A percentile compares a stretch with the other conserved stretches of the same genome.
These are phyloP conservation scores for Sinocyclocheilus maitianheensis DNA, from an alignment of 2,113 vertebrate species.

Conservation along the genomic window DNA sequence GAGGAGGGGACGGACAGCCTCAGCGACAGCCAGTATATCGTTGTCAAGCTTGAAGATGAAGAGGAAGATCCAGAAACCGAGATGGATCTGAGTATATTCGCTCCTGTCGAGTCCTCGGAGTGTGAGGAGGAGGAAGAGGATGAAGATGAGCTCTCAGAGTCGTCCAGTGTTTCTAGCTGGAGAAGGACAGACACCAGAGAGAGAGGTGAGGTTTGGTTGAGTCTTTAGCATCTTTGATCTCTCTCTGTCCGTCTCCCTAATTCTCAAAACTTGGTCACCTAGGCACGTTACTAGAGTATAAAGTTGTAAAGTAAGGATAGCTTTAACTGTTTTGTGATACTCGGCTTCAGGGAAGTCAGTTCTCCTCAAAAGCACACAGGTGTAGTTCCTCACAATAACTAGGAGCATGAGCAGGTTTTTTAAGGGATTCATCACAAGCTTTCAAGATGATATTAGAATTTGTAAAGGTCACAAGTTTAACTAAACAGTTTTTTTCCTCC, in stretches of 20 bases:
- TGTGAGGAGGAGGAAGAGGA: neutral
- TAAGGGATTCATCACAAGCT: no score
- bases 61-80: slow-evolving; percentile 17
- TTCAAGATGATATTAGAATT: no score
- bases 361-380: neutral
- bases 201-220: neutral
- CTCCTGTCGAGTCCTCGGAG: slow-evolving; percentile 24
- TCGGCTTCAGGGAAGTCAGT: neutral
- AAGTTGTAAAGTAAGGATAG: neutral
- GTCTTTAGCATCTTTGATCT: neutral
- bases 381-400: neutral
- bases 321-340: no score
- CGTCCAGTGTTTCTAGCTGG: neutral
- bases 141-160: neutral
- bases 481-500: no score
- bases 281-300: neutral
- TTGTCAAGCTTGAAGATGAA: slow-evolving; percentile 31
- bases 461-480: no score
- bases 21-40: neutral
- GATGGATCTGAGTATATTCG: slow-evolving; percentile 20
- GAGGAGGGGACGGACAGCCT: neutral
- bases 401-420: no score
- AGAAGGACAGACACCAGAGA: neutral
- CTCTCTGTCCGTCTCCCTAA: no score
- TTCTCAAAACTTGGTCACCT: neutral